Conservation (phyloP, 2,797 vertebrate genomes). For the Lacerta viridis region DNA sequence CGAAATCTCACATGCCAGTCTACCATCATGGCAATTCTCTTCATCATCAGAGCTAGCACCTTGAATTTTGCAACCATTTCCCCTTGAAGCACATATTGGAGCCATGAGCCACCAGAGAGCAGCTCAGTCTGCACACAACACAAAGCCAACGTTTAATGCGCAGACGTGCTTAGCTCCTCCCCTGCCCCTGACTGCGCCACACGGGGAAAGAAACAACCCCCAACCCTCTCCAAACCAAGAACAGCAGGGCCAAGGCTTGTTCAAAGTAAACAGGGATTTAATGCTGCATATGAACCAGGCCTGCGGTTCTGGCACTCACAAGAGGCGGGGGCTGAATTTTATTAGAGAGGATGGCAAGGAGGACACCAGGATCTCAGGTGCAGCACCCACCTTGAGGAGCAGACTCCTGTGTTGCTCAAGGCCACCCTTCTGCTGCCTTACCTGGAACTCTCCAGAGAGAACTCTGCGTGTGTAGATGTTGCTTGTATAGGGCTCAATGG, state of each 20-base stretch:
- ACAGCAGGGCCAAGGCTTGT: no score
- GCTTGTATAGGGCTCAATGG: constrained; percentile 97
- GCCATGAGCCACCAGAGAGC: background rate
- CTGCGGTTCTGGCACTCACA: no score
- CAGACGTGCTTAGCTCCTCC: no score
- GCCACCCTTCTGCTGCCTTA: constrained; percentile 51
- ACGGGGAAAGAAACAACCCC: no score
- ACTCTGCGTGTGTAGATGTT: constrained; percentile 98
- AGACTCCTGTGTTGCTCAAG: accelerated
- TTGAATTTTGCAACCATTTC: no score
- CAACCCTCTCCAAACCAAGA: no score
- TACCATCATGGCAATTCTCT: background rate
- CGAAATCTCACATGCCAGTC: background rate
- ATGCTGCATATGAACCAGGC: no score
- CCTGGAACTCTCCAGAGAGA: constrained; percentile 98
- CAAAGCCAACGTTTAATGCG: no score
- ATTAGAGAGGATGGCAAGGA: background rate
- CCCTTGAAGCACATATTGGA: no score
- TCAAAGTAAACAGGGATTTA: no score
- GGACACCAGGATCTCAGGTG: background rate
- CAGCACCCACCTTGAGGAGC: background rate
- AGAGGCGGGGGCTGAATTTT: background rate
- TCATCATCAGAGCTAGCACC: background rate
- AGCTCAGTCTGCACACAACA: background rate
- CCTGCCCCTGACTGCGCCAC: no score